Evolutionary conservation across 2,797 vertebrate genomes (phyloP).

Genomic region (Phataginus tetradactyla): DNA sequence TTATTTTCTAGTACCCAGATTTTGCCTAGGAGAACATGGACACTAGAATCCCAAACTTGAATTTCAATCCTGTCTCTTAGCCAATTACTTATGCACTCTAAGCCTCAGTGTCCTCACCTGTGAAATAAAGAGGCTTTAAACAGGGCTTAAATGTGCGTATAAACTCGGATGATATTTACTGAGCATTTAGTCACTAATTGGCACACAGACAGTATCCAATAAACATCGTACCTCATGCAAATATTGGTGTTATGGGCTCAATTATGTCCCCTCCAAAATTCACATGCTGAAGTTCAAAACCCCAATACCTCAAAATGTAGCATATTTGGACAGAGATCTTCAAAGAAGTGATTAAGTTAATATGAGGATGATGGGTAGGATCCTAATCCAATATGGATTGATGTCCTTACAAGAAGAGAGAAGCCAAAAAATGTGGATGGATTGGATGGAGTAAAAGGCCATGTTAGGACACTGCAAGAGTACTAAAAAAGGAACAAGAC

Average conservation of each 20-base stretch:
- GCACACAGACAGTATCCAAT: neutral
- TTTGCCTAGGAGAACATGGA: neutral
- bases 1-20: neutral
- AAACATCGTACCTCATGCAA: neutral
- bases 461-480: neutral
- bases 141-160: neutral
- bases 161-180: neutral
- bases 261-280: neutral
- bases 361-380: neutral
- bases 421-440: neutral
- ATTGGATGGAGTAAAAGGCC: neutral
- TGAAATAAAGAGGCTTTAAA: neutral
- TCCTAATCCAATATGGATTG: neutral
- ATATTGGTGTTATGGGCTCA: neutral
- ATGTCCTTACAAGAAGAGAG: neutral
- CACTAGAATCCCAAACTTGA: neutral
- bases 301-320: neutral
- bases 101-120: neutral
- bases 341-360: neutral
- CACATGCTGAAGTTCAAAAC: neutral
- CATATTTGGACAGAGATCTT: neutral
- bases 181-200: neutral
- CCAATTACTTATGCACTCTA: neutral
- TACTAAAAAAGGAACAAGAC: no score
- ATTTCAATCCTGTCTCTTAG: neutral